Evolutionary conservation across 2,797 vertebrate species (phyloP).

Genomic region (Phyllotis vaccarum): DNA sequence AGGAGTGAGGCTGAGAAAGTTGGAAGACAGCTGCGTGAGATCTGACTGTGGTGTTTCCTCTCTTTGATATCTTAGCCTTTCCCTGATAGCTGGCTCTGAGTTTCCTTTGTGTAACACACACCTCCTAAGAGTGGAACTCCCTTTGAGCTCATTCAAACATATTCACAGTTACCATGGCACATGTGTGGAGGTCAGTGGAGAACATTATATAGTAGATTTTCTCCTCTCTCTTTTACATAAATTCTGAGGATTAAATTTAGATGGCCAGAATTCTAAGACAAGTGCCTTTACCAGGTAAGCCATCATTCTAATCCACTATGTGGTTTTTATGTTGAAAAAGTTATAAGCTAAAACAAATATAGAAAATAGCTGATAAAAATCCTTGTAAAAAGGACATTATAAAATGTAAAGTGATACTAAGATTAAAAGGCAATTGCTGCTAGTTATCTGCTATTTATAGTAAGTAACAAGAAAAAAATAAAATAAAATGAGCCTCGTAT

Average conservation of each 20-base stretch:
- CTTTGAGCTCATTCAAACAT: not conserved
- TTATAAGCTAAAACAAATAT: not conserved
- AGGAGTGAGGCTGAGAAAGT: too few species aligned
- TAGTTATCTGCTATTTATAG: slow-evolving; percentile 13
- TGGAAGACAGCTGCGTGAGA: too few species aligned
- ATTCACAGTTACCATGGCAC: not conserved
- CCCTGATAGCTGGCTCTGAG: too few species aligned
- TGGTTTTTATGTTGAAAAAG: slow-evolving; percentile 7
- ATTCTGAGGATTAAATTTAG: not conserved
- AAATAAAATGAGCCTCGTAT: slow-evolving; percentile 1
- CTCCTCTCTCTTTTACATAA: not conserved
- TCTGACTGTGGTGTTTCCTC: too few species aligned
- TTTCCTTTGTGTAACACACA: too few species aligned
- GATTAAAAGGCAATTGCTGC: slow-evolving; percentile 27
- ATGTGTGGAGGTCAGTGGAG: not conserved
- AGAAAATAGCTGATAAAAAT: not conserved
- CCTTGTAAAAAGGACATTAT: not conserved
- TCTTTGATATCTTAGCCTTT: too few species aligned
- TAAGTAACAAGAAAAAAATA: not conserved
- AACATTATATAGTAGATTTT: not conserved
- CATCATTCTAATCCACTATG: not conserved
- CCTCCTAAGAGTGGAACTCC: not conserved
- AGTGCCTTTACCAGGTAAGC: not conserved
- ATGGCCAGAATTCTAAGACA: not conserved
- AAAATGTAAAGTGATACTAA: slow-evolving; percentile 11